Evolutionary conservation across 2,888 invertebrate species (phyloP).

Genomic region (Drosophila mettleri): DNA sequence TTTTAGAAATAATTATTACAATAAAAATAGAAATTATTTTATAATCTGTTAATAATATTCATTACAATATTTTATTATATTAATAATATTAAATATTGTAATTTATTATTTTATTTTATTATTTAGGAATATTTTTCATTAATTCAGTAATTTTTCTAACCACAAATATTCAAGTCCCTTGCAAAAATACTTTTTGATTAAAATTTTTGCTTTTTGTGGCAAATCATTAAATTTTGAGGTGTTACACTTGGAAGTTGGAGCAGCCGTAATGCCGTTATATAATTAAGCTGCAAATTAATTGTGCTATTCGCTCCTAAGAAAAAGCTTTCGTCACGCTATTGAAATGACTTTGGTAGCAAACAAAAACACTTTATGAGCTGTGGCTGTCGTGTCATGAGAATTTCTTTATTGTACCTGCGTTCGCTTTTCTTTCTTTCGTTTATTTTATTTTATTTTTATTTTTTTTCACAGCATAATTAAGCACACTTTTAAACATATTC

Average conservation of each 20-base stretch:
- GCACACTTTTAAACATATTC: conserved; percentile 77
- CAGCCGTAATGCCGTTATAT: conserved; percentile 10
- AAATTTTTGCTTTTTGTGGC: not conserved
- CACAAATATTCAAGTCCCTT: too few relatives aligned
- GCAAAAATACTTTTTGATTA: not conserved
- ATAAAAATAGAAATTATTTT: too few relatives aligned
- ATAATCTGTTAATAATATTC: too few relatives aligned
- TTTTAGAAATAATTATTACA: too few relatives aligned
- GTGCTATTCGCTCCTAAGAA: conserved; percentile 10
- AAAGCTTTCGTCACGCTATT: conserved; percentile 28
- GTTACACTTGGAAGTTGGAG: too few relatives aligned
- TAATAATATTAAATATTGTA: too few relatives aligned
- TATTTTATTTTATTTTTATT: not conserved
- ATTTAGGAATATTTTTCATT: too few relatives aligned
- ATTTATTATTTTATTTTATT: too few relatives aligned
- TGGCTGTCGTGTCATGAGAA: conserved; percentile 33
- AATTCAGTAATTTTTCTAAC: not conserved
- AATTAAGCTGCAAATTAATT: conserved; percentile 23
- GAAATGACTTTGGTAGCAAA: conserved; percentile 24
- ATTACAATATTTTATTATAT: too few relatives aligned
- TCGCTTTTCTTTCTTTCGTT: not conserved
- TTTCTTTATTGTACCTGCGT: conserved; percentile 25
- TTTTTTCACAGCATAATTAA: conserved; percentile 66
- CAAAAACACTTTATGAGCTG: conserved; percentile 48
- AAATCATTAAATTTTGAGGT: not conserved